Evolutionary conservation across 2,797 vertebrate genomes (phyloP).

Genomic region (Rhincodon typus): DNA sequence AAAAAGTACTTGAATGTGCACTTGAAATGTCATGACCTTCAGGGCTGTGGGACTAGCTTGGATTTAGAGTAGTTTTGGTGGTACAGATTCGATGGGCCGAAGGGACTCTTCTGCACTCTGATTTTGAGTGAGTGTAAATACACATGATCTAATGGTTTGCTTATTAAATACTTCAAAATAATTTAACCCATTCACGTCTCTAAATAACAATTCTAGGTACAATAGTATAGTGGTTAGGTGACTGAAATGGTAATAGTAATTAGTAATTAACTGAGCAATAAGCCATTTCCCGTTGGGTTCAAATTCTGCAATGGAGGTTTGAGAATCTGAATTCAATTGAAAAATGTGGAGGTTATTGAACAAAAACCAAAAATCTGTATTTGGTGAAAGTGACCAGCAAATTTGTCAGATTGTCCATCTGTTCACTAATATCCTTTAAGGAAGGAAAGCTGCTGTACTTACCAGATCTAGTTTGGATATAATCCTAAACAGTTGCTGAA

Average conservation of each 20-base stretch:
- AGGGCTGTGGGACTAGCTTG: too few relatives aligned
- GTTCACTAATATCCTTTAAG: background rate
- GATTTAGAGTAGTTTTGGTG: too few relatives aligned
- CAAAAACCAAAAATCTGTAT: background rate
- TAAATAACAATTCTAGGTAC: background rate
- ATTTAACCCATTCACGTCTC: background rate
- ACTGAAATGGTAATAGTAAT: background rate
- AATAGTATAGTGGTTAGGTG: background rate
- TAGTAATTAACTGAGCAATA: too few relatives aligned
- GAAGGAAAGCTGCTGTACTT: background rate
- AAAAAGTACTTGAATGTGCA: too few relatives aligned
- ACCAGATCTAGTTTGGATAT: background rate
- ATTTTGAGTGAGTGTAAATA: too few relatives aligned
- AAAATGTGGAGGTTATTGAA: background rate
- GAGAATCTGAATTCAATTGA: background rate
- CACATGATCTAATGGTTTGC: background rate
- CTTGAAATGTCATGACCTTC: too few relatives aligned
- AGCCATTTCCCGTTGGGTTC: background rate
- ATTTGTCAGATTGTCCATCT: background rate
- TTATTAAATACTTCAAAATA: background rate
- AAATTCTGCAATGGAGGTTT: background rate
- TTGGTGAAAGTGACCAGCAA: background rate
- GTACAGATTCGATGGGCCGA: too few relatives aligned
- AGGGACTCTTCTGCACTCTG: too few relatives aligned
- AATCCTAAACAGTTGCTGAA: background rate